Conservation (phyloP, 2,888 invertebrate species). For the Saturnia pavonia region DNA sequence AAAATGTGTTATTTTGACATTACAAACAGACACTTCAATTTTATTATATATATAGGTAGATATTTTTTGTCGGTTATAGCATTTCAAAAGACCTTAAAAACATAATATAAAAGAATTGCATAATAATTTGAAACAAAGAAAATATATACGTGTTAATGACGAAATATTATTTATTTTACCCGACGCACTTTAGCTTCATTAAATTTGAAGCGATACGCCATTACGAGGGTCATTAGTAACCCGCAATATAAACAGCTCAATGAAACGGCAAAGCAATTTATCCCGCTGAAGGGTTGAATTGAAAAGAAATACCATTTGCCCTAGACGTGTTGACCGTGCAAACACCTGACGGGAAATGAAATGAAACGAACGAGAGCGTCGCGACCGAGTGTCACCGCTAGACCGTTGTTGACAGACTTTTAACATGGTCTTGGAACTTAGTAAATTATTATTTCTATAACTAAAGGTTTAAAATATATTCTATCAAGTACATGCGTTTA, state of each 20-base stretch:
- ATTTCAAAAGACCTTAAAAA: neutral
- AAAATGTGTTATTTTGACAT: too few species aligned
- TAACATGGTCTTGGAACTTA: constrained; percentile 39
- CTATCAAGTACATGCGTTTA: too few species aligned
- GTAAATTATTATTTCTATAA: neutral
- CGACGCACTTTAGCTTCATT: constrained; percentile 17
- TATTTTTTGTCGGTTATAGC: neutral
- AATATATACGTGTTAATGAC: constrained; percentile 16
- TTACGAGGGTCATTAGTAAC: constrained; percentile 17
- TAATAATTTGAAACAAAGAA: constrained; percentile 6
- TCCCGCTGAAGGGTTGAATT: constrained; percentile 40
- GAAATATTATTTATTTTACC: constrained; percentile 1
- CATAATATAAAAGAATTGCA: neutral
- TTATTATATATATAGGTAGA: neutral
- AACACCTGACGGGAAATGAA: constrained; percentile 67
- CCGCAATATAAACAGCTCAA: constrained; percentile 21
- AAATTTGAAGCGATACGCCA: constrained; percentile 20
- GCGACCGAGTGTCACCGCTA: constrained; percentile 47
- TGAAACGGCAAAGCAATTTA: constrained; percentile 54
- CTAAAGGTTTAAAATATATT: neutral
- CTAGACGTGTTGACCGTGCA: constrained; percentile 57
- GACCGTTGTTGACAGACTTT: constrained; percentile 47
- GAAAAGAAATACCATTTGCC: constrained; percentile 47
- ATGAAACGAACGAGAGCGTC: constrained; percentile 61
- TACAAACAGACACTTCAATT: too few species aligned